Evolutionary conservation across 2,797 vertebrate species (phyloP).

Genomic region (Ciconia nigra): DNA sequence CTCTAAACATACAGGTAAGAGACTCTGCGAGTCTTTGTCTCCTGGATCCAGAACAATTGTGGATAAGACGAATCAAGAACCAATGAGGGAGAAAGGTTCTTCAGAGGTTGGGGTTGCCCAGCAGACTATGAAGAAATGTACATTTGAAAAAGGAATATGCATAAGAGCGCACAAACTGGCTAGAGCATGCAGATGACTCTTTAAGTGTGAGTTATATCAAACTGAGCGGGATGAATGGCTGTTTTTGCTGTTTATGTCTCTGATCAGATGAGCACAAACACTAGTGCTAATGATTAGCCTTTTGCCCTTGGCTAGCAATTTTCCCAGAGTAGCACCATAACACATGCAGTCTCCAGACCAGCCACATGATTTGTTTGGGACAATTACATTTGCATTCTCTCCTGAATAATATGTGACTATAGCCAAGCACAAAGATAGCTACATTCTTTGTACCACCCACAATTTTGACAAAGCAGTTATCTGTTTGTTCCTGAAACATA

Average conservation of each 20-base stretch:
- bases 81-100: neutral
- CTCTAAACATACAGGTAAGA: neutral
- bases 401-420: neutral
- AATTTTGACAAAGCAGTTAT: neutral
- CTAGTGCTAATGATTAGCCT: neutral
- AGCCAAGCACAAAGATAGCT: neutral
- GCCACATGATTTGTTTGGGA: neutral
- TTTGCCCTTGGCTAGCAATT: neutral
- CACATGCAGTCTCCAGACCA: neutral
- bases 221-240: neutral
- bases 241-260: neutral
- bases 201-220: neutral
- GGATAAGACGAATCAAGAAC: neutral
- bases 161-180: accelerated
- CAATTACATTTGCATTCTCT: neutral
- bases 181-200: neutral
- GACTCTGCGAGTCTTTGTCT: neutral
- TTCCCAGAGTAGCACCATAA: neutral
- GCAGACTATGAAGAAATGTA: neutral
- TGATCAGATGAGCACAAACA: neutral
- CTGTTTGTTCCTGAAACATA: neutral
- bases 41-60: neutral
- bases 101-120: neutral
- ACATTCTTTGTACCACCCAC: neutral
- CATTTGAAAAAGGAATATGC: neutral